A percentile compares a stretch with the other conserved stretches of the same genome.
phyloP scores from a whole-genome alignment of 2,113 vertebrate genomes.

The Chaenocephalus aceratus region DNA sequence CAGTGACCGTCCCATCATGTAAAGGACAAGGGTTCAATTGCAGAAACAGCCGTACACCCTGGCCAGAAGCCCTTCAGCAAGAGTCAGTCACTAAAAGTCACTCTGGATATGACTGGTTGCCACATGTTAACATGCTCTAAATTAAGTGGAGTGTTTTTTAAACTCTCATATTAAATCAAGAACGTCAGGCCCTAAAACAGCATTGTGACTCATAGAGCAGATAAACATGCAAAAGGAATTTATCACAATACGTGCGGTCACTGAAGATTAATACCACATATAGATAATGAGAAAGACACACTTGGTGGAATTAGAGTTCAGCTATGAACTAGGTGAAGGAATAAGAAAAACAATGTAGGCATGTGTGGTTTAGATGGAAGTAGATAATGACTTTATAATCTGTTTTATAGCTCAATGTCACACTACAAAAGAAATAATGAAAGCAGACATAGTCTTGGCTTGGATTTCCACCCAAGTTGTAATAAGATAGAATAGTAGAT shows the following conservation, averaged over 20 bases:
- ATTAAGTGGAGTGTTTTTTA: slow-evolving; percentile 64
- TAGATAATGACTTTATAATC: slow-evolving; percentile 62
- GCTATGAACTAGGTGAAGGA: slow-evolving; percentile 60
- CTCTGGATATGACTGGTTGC: slow-evolving; percentile 47
- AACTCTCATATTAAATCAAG: slow-evolving; percentile 60
- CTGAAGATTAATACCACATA: slow-evolving; percentile 67
- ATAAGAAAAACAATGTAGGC: slow-evolving; percentile 35
- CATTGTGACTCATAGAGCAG: slow-evolving; percentile 78
- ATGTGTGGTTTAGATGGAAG: slow-evolving; percentile 27
- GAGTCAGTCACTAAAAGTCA: slow-evolving; percentile 45
- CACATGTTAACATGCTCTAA: slow-evolving; percentile 61
- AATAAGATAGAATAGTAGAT: background rate
- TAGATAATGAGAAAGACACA: slow-evolving; percentile 76
- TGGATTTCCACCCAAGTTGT: background rate
- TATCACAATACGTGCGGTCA: slow-evolving; percentile 55
- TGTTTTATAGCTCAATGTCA: slow-evolving; percentile 34
- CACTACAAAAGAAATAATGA: slow-evolving; percentile 28
- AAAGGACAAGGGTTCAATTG: slow-evolving; percentile 74
- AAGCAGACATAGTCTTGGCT: slow-evolving; percentile 31
- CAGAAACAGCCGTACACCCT: slow-evolving; percentile 63
- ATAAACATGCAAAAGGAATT: slow-evolving; percentile 66
- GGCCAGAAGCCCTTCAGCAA: slow-evolving; percentile 48
- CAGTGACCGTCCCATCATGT: slow-evolving; percentile 62
- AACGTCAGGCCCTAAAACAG: slow-evolving; percentile 66
- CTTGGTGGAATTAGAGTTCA: slow-evolving; percentile 46